Conservation (phyloP, 2,888 invertebrate species). For the Andrena chrysosceles region DNA sequence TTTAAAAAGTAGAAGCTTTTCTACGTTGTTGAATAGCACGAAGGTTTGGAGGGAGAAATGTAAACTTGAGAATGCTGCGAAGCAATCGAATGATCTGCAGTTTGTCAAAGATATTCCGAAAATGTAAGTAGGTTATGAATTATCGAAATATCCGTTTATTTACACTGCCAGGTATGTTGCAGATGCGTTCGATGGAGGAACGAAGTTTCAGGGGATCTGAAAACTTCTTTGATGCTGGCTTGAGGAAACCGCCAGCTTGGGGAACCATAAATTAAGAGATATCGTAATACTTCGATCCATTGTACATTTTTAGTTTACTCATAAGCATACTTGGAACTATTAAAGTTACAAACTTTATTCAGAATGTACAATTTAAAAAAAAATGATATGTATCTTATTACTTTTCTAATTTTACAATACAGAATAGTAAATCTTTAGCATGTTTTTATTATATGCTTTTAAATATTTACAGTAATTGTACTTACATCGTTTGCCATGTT, state of each 20-base stretch:
- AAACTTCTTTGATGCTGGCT: conserved; percentile 12
- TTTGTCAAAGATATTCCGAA: conserved; percentile 81
- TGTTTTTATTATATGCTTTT: not conserved
- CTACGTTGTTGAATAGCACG: conserved; percentile 78
- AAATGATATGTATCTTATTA: conserved; percentile 30
- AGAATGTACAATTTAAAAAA: conserved; percentile 10
- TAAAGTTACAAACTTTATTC: conserved; percentile 2
- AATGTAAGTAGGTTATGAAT: conserved; percentile 69
- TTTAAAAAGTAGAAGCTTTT: conserved; percentile 40
- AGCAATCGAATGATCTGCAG: conserved; percentile 48
- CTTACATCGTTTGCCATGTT: conserved; percentile 35
- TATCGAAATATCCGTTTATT: conserved; percentile 29
- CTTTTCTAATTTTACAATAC: conserved; percentile 6
- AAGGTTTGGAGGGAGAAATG: conserved; percentile 80
- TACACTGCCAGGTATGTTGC: conserved; percentile 36
- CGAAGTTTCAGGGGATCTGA: conserved; percentile 61
- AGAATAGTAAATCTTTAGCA: conserved; percentile 10
- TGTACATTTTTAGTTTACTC: conserved; percentile 4
- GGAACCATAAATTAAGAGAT: not conserved
- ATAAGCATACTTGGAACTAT: not conserved
- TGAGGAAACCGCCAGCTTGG: not conserved
- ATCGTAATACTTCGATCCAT: not conserved
- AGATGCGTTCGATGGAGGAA: conserved; percentile 69
- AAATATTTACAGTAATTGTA: conserved; percentile 41
- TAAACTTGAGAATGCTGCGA: conserved; percentile 50